Base-by-base conservation (phyloP, 2,888 invertebrate species). In the Neuroscelio doddi region DNA sequence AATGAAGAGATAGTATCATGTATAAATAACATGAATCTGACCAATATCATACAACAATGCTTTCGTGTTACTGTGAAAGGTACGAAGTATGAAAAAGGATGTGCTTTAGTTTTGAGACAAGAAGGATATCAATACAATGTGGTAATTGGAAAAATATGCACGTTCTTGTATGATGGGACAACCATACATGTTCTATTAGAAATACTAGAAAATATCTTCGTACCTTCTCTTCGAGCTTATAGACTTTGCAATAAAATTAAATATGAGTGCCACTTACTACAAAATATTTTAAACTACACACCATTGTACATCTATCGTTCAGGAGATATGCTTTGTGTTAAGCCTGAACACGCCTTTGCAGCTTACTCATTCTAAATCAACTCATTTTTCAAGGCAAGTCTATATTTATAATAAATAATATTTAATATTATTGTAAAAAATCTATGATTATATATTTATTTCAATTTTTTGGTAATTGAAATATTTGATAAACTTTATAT, bases 301-400 rank as follows among this genome's bases (percentile, higher is more conserved):
- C 41, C 66, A 14, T 45, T 72, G 34, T 38, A 59, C 16, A 30
- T 62, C 3, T 68, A 72, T 34, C 57, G 56, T n/a, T 17, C 45
- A n/a, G 36, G 49, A 2, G 50, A 59, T 26, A 39, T 41, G 30
- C 24, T 62, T 5, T 68, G 46, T 30, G 45, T 69, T 1, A 71
- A 68, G 46, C 62, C 64, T 2, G 17, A 27, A 2, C 49, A 53
- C 41, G 64, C 52, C 21, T 56, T 70, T 17, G n/a, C n/a, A n/a
- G n/a, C n/a, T n/a, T n/a, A n/a, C n/a, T n/a, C n/a, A n/a, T n/a
- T n/a, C n/a, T n/a, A n/a, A n/a, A n/a, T n/a, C n/a, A n/a, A n/a
- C n/a, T n/a, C n/a, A n/a, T n/a, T n/a, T n/a, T n/a, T n/a, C n/a
- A n/a, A n/a, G n/a, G n/a, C n/a, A n/a, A n/a, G n/a, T n/a, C n/a